A percentile compares a stretch with the other conserved stretches of the same genome.
phyloP scores from a whole-genome alignment of 64 coral and sea anemone genomes.

The Montipora capricornis region DNA sequence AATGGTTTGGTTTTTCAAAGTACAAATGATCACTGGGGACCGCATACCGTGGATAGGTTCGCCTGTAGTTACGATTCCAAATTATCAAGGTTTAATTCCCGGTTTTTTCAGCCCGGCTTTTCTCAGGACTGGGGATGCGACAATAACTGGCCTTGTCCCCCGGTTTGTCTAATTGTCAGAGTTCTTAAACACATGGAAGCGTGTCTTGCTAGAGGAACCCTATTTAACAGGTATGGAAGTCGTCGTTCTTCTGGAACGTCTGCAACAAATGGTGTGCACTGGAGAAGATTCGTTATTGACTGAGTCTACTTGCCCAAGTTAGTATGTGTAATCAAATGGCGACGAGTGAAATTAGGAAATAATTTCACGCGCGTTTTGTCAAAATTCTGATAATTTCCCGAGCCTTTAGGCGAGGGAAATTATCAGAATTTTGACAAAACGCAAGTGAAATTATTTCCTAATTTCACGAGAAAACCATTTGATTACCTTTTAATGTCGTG shows the following conservation, averaged over 20 bases:
- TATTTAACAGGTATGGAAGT: conserved; percentile 26
- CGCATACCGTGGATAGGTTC: conserved; percentile 61
- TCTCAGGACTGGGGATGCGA: conserved; percentile 42
- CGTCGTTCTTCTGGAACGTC: conserved; percentile 56
- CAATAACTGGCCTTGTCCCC: conserved; percentile 52
- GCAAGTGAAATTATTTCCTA: too few relatives aligned
- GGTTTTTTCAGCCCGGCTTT: conserved; percentile 53
- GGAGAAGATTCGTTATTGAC: conserved; percentile 40
- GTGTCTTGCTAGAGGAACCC: conserved; percentile 4
- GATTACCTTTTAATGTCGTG: too few relatives aligned
- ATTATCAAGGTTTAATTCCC: conserved; percentile 60
- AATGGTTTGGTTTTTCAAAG: neutral
- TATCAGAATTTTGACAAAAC: too few relatives aligned
- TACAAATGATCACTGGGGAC: conserved; percentile 28
- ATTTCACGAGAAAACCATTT: too few relatives aligned
- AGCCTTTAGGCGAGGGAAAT: too few relatives aligned
- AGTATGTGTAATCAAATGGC: too few relatives aligned
- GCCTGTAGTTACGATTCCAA: conserved; percentile 65
- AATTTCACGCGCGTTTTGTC: too few relatives aligned
- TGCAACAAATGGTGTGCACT: conserved; percentile 25
- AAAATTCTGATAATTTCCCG: too few relatives aligned
- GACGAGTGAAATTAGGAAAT: too few relatives aligned
- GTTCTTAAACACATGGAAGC: conserved; percentile 40
- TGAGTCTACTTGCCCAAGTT: conserved; percentile 24
- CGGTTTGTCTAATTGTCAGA: conserved; percentile 28